phyloP scores from a whole-genome alignment of 2,113 vertebrate species.

The Clupea harengus region DNA sequence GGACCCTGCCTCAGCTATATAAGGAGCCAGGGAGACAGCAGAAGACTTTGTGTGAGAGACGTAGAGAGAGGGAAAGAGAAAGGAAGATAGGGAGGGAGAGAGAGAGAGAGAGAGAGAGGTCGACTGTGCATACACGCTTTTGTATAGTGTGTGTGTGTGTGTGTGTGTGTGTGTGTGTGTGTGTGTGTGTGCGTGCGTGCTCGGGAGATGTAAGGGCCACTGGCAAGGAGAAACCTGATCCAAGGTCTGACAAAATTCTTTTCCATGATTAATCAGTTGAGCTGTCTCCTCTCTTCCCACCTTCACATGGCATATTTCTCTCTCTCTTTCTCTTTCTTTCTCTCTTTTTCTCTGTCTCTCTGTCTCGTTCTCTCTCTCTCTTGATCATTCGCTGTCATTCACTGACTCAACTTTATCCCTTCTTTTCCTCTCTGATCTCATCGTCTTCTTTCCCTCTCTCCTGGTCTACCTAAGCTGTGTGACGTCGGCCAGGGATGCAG shows the following conservation, averaged over 20 bases:
- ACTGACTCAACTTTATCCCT: not conserved
- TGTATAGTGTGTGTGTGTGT: too few relatives aligned
- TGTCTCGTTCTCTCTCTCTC: not conserved
- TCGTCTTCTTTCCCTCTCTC: not conserved
- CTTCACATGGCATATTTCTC: not conserved
- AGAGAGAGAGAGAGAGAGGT: not conserved
- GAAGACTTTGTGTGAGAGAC: not conserved
- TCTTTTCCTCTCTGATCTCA: not conserved
- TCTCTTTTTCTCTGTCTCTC: not conserved
- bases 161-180: too few relatives aligned
- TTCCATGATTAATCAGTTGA: not conserved
- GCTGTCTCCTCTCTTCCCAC: not conserved
- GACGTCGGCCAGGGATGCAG: not conserved
- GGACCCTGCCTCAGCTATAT: not conserved
- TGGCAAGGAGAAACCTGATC: slow-evolving; percentile 42
- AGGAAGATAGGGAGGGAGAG: not conserved
- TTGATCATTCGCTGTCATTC: not conserved
- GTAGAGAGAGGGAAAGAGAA: not conserved
- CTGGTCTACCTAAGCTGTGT: not conserved
- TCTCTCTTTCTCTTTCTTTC: not conserved
- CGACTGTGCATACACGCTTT: too few relatives aligned
- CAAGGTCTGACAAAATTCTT: slow-evolving; percentile 4
- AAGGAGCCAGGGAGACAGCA: not conserved
- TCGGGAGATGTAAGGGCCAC: slow-evolving; percentile 18
- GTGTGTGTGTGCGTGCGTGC: not conserved